Conservation (phyloP, 2,888 invertebrate genomes). For the Calameuta filiformis region DNA sequence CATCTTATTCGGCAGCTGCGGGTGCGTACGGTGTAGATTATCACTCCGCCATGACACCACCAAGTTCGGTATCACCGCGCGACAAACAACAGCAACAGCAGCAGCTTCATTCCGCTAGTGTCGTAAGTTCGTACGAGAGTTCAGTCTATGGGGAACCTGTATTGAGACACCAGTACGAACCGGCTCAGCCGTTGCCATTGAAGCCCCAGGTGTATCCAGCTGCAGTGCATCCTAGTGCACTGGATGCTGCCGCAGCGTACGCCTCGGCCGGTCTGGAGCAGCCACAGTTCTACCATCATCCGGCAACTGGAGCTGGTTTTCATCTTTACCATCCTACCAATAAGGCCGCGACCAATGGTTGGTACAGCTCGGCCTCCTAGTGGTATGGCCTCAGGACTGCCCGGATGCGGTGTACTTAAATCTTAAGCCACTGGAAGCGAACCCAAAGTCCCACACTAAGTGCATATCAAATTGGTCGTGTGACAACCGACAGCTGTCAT, state of each 20-base stretch:
- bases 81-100: slow-evolving; percentile 77
- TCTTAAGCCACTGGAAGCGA: slow-evolving; percentile 39
- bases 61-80: slow-evolving; percentile 95
- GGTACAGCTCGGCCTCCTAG: slow-evolving; percentile 86
- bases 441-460: slow-evolving; percentile 46
- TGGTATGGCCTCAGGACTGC: slow-evolving; percentile 37
- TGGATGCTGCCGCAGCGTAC: slow-evolving; percentile 72
- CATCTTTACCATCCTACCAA: slow-evolving; percentile 88
- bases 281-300: slow-evolving; percentile 86
- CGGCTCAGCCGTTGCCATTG: slow-evolving; percentile 78
- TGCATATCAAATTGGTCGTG: slow-evolving; percentile 24
- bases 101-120: slow-evolving; percentile 66
- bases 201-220: slow-evolving; percentile 90
- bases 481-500: too few relatives aligned
- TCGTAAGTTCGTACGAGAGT: slow-evolving; percentile 75
- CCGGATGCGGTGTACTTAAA: slow-evolving; percentile 59
- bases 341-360: slow-evolving; percentile 79
- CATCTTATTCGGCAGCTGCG: slow-evolving; percentile 68
- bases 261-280: slow-evolving; percentile 76
- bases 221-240: slow-evolving; percentile 67
- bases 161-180: slow-evolving; percentile 68
- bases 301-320: slow-evolving; percentile 79
- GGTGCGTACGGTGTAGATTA: slow-evolving; percentile 80
- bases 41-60: slow-evolving; percentile 96
- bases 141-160: slow-evolving; percentile 67